Base-by-base conservation (phyloP, 2,113 vertebrate genomes). In the Phycodurus eques region DNA sequence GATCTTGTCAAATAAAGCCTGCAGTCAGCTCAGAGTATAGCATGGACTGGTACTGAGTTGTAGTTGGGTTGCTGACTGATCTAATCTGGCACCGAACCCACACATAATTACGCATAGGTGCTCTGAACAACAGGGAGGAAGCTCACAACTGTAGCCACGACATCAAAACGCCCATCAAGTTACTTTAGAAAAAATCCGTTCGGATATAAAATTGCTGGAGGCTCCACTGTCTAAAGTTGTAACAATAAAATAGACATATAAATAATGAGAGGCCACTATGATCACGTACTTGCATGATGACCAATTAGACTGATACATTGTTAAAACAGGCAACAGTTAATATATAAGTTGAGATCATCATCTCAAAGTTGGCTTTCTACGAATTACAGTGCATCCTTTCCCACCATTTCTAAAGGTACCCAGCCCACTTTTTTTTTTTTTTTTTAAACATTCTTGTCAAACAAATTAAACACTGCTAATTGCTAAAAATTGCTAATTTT, bases 81-180 rank as follows among this genome's bases (percentile, higher is more conserved):
- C 67, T 53, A 39, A 53, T 51, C 67, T 35, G 66, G 14, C 66
- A 20, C 31, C 14, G 8, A 35, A 43, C 20, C n/a, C 39, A 5
- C 67, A 39, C 19, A 53, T 68, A 68, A 68, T 68, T 54, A 54
- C 67, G 51, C 49, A 56, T 39, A 42, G 47, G 27, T 68, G 31
- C 49, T 54, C 51, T 35, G 67, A 31, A 51, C 66, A 68, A 68
- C 42, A 19, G 66, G 17, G 22, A 51, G 46, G 46, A 67, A 19
- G 47, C 42, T n/a, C 62, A 44, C 39, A n/a, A n/a, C 39, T 64
- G 20, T 12, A 13, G 42, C 4, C 11, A 8, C 5, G 20, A 64
- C 62, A 64, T 44, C 20, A 64, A 43, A 43, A 44, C 62, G 44
- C 42, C 42, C n/a, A 19, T 44, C 20, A 44, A 20, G 4, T 22